These are phyloP conservation scores for Hylaea fasciaria DNA, from an alignment of 2,888 invertebrate genomes.

Conservation along the genomic window DNA sequence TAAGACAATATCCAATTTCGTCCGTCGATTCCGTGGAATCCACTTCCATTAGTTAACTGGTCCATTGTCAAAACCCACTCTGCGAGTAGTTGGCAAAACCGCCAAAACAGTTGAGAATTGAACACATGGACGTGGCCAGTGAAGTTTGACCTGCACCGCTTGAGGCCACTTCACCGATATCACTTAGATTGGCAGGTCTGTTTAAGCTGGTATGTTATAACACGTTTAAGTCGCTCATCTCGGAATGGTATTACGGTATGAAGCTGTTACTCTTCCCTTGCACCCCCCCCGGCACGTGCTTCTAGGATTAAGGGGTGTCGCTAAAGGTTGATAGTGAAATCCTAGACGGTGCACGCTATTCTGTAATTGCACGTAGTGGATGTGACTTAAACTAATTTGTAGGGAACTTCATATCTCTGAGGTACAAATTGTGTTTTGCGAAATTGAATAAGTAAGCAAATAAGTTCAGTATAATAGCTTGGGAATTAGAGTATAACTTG, in stretches of 20 bases:
- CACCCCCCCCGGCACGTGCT: conserved; percentile 60
- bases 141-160: conserved; percentile 51
- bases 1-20: conserved; percentile 71
- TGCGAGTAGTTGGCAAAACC: conserved; percentile 72
- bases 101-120: conserved; percentile 77
- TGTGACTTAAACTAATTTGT: conserved; percentile 41
- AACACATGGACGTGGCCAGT: conserved; percentile 58
- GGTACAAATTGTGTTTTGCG: conserved; percentile 16
- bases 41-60: conserved; percentile 79
- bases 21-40: conserved; percentile 55
- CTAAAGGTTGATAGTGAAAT: conserved; percentile 43
- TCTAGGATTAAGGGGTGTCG: conserved; percentile 71
- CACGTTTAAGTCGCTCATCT: conserved; percentile 82
- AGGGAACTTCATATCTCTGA: conserved; percentile 34
- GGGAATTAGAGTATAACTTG: no score
- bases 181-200: conserved; percentile 50
- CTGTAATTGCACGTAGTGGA: conserved; percentile 37
- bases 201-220: conserved; percentile 67
- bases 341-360: conserved; percentile 37
- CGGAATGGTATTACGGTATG: conserved; percentile 81
- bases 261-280: conserved; percentile 56
- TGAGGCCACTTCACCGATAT: conserved; percentile 51
- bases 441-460: conserved; percentile 19
- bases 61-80: conserved; percentile 80
- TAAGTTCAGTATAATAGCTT: not conserved